phyloP scores from a whole-genome alignment of 1,140 invertebrate genomes.

The Drosophila sechellia region DNA sequence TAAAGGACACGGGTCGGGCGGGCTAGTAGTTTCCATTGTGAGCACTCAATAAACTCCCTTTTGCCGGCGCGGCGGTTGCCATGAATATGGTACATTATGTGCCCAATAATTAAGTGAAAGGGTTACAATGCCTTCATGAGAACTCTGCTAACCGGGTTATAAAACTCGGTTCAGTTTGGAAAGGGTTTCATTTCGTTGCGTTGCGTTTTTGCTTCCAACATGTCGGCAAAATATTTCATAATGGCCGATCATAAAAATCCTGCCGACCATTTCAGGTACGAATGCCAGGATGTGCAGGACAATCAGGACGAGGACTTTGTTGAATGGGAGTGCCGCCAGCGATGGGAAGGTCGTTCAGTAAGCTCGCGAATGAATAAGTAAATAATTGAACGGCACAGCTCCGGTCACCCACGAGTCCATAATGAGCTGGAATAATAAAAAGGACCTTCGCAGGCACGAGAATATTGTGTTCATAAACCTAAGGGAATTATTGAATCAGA shows the following conservation, averaged over 20 bases:
- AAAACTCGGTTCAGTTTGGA: conserved; percentile 42
- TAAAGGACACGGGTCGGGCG: conserved; percentile 20
- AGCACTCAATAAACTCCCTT: conserved; percentile 5
- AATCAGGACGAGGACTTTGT: conserved; percentile 9
- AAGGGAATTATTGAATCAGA: background rate
- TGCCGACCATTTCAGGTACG: conserved; percentile 10
- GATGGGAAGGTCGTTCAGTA: conserved; percentile 36
- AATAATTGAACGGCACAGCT: background rate
- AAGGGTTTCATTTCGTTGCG: conserved; percentile 35
- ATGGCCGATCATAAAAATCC: conserved; percentile 61
- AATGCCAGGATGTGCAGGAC: conserved; percentile 41
- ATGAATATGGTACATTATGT: conserved; percentile 80
- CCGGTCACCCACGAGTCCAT: conserved; percentile 12
- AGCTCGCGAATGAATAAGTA: conserved; percentile 35
- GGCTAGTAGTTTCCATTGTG: conserved; percentile 34
- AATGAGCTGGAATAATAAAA: conserved; percentile 25
- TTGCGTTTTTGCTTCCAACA: conserved; percentile 43
- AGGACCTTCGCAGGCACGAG: background rate
- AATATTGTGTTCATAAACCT: background rate
- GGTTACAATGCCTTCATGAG: conserved; percentile 81
- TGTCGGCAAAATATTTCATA: conserved; percentile 65
- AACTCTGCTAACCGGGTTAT: conserved; percentile 76
- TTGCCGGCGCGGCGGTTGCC: conserved; percentile 55
- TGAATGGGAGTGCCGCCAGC: conserved; percentile 47
- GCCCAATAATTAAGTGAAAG: conserved; percentile 82